Conservation (phyloP, 2,888 invertebrate species). For the Argyresthia albistria region DNA sequence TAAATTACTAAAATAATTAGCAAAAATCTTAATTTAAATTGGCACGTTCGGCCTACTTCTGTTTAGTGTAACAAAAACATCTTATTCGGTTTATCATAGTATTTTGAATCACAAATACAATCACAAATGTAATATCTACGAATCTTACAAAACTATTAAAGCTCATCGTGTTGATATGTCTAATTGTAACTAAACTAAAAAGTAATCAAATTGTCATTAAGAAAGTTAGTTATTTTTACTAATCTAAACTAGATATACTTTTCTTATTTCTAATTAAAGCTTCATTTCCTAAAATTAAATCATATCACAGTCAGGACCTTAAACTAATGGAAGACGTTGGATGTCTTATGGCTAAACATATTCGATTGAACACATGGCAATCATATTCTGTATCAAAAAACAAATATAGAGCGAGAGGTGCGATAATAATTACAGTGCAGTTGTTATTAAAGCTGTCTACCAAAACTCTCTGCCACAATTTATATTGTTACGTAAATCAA, state of each 20-base stretch:
- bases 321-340: conserved; percentile 58
- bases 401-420: conserved; percentile 33
- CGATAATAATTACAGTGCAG: conserved; percentile 62
- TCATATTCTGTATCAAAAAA: conserved; percentile 5
- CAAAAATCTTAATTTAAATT: conserved; percentile 28
- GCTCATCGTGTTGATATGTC: conserved; percentile 31
- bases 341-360: conserved; percentile 14
- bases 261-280: conserved; percentile 15
- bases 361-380: neutral
- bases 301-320: conserved; percentile 51
- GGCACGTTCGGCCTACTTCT: conserved; percentile 62
- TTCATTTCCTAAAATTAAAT: conserved; percentile 6
- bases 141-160: conserved; percentile 36
- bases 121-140: neutral
- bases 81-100: conserved; percentile 2
- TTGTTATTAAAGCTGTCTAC: conserved; percentile 67
- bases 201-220: neutral
- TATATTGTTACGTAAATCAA: conserved; percentile 38
- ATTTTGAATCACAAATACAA: conserved; percentile 7
- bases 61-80: conserved; percentile 8
- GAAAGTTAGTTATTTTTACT: too few relatives aligned
- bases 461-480: conserved; percentile 59
- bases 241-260: conserved; percentile 7
- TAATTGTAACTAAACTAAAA: neutral
- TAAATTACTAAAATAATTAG: conserved; percentile 11